Conservation (phyloP, 2,113 vertebrate species). For the Lophura nycthemera region DNA sequence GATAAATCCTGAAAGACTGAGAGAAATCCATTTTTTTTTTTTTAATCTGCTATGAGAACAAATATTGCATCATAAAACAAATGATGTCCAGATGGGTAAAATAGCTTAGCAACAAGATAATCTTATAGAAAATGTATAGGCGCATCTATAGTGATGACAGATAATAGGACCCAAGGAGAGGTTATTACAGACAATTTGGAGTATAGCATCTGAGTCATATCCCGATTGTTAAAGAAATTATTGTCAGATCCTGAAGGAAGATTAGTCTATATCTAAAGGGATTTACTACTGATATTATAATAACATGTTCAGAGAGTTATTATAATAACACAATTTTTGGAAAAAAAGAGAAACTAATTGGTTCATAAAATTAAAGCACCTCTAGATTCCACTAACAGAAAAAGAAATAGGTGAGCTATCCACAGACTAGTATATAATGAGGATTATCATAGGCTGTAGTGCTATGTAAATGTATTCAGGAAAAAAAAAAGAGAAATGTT, state of each 20-base stretch:
- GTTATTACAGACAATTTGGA: slow-evolving; percentile 9
- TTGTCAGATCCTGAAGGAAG: background rate
- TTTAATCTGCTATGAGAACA: slow-evolving; percentile 7
- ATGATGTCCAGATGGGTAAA: slow-evolving; percentile 11
- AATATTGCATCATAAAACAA: slow-evolving; percentile 23
- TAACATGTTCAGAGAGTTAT: background rate
- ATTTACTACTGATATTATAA: background rate
- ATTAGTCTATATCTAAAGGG: background rate
- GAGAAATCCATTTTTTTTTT: background rate
- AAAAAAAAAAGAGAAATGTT: background rate
- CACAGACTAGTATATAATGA: background rate
- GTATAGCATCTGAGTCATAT: background rate
- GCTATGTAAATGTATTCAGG: background rate
- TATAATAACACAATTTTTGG: background rate
- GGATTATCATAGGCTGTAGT: background rate
- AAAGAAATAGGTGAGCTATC: background rate
- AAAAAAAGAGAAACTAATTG: background rate
- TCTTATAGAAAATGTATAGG: slow-evolving; percentile 3
- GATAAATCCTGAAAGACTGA: background rate
- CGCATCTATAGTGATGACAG: background rate
- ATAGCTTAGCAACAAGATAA: slow-evolving; percentile 11
- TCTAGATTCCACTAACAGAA: background rate
- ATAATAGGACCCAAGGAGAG: slow-evolving; percentile 2
- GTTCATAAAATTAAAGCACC: background rate
- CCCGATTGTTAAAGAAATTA: slow-evolving; percentile 16